These are phyloP conservation scores for Emmelina monodactyla DNA, from an alignment of 2,888 invertebrate genomes.

Conservation along the genomic window DNA sequence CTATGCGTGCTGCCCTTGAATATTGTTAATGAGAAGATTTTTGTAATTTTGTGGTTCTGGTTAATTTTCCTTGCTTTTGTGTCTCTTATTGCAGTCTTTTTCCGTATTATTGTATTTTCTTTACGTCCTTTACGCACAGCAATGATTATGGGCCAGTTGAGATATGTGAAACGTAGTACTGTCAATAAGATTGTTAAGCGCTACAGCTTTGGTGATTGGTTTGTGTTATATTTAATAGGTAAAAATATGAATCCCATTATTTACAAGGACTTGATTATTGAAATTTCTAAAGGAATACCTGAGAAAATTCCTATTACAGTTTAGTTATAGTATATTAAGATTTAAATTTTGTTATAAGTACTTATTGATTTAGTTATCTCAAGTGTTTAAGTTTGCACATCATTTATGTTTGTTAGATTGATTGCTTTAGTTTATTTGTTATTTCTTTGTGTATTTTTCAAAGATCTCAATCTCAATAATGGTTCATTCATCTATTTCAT, in stretches of 20 bases:
- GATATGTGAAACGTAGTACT: conserved; percentile 55
- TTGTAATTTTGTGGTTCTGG: conserved; percentile 79
- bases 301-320: conserved; percentile 32
- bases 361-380: no score
- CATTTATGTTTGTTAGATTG: no score
- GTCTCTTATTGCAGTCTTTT: conserved; percentile 70
- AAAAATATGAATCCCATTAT: conserved; percentile 77
- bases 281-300: conserved; percentile 48
- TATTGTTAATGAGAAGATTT: conserved; percentile 82
- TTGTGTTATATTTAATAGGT: conserved; percentile 76
- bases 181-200: conserved; percentile 59
- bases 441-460: no score
- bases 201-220: conserved; percentile 78
- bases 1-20: conserved; percentile 81
- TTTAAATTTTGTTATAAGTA: no score
- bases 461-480: no score
- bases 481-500: no score
- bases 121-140: conserved; percentile 66
- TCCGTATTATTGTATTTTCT: conserved; percentile 66
- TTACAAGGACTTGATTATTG: conserved; percentile 69
- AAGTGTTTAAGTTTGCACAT: no score
- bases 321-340: conserved; percentile 21
- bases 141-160: conserved; percentile 68
- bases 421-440: no score
- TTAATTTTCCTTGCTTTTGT: conserved; percentile 69